phyloP scores from a whole-genome alignment of 2,888 invertebrate genomes.

The Drosophila flavopinicola region DNA sequence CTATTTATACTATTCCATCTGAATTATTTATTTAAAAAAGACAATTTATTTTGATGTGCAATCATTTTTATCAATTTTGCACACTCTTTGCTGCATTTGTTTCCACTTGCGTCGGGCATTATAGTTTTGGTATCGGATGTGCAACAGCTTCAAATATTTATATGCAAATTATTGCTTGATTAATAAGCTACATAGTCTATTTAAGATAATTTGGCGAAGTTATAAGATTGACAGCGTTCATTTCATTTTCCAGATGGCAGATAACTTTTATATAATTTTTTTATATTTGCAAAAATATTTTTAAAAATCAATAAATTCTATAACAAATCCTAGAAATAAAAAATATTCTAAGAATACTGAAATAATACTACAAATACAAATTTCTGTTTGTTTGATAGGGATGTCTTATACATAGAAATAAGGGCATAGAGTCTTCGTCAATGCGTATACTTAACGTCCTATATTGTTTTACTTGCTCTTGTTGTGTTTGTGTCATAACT shows the following conservation, averaged over 20 bases:
- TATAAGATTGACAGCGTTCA: too few species aligned
- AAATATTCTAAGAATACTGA: too few species aligned
- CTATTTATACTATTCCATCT: neutral
- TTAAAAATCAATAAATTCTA: too few species aligned
- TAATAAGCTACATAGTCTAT: too few species aligned
- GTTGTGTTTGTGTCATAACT: constrained; percentile 36
- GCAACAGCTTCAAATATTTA: neutral
- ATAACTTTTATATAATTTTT: too few species aligned
- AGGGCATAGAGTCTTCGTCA: neutral
- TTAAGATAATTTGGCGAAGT: too few species aligned
- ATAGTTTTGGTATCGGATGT: neutral
- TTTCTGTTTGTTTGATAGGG: too few species aligned
- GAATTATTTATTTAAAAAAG: neutral
- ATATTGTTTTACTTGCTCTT: constrained; percentile 20
- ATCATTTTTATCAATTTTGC: neutral
- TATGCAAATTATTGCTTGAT: neutral
- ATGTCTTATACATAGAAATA: neutral
- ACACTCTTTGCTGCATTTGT: neutral
- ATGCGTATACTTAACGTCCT: neutral
- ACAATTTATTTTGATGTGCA: neutral
- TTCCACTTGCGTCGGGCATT: neutral
- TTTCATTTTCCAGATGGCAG: too few species aligned
- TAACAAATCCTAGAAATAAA: too few species aligned
- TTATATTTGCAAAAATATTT: too few species aligned
- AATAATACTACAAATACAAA: too few species aligned